Percentiles rank a stretch among this genome's conserved stretches.
Evolutionary conservation across 2,113 vertebrate species (phyloP).

Genomic region (Anolis carolinensis): DNA sequence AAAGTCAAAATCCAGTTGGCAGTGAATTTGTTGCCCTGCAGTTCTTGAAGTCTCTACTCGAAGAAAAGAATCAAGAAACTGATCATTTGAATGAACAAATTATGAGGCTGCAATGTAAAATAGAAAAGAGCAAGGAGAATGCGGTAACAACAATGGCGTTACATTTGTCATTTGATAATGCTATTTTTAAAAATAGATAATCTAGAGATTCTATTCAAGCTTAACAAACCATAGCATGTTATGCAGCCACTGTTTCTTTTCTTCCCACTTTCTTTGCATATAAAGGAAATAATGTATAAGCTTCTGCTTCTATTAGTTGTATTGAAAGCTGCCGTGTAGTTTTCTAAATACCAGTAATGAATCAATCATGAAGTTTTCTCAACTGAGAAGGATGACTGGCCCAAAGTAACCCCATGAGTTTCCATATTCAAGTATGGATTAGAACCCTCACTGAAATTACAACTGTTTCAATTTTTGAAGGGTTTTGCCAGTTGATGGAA

Average conservation of each 20-base stretch:
- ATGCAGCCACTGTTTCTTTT: background rate
- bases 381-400: too few relatives aligned
- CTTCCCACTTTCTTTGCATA: background rate
- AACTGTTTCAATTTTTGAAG: too few relatives aligned
- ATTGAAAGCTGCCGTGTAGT: background rate
- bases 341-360: background rate
- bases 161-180: background rate
- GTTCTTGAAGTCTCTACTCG: conserved; percentile 80
- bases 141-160: conserved; percentile 63
- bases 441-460: too few relatives aligned
- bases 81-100: conserved; percentile 82
- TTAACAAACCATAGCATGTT: background rate
- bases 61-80: conserved; percentile 88
- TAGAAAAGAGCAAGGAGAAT: conserved; percentile 57
- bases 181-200: background rate
- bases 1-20: conserved; percentile 17
- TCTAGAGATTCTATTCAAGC: background rate
- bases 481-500: too few relatives aligned
- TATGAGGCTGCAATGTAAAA: conserved; percentile 74
- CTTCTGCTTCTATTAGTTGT: background rate
- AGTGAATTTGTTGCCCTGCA: conserved; percentile 49
- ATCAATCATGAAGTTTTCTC: too few relatives aligned
- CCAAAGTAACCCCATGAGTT: too few relatives aligned
- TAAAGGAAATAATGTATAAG: background rate
- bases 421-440: too few relatives aligned